Evolutionary conservation across 2,797 vertebrate species (phyloP), one percentile per base, ranked within the genome.

Genomic region (Meda fulgida): DNA sequence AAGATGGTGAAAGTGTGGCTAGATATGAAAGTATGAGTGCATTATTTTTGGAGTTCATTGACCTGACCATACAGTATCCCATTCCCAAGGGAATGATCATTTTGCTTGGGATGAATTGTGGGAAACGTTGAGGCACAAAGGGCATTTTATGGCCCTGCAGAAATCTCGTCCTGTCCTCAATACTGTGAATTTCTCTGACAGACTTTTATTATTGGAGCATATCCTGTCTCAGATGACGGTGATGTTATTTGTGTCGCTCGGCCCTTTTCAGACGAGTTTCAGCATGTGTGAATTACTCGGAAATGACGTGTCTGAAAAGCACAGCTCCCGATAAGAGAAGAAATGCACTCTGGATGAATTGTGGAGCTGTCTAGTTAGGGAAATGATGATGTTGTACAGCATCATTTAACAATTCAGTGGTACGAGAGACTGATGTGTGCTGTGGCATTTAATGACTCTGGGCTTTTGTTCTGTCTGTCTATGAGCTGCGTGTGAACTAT

Each of bases 61-160:
- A 90, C 89, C 91, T 90, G 88, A 83, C 88, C 90, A 65, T 40
- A 78, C 78, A 87, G 90, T 91, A 92, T 87, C 88, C 88, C 77
- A 71, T 84, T 93, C 91, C 92, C 90, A 89, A 90, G 93, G 94
- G 94, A 92, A 92, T 89, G 86, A 93, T 92, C 87, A 93, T 93
- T 94, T 92, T 86, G 87, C 72, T 85, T 81, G 65, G 90, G 69
- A 77, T 96, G 91, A 95, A 96, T 95, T 86, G 92, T 88, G 94
- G 95, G 95, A 96, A 95, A 92, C 92, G 88, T 86, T 43, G 85
- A 87, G 81, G 87, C 90, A 95, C 95, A 95, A 95, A 95, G 91
- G 92, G 90, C 93, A 93, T 94, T 95, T 94, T 88, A 88, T 87
- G 89, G 86, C 78, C 89, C 84, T 78, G 40, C 66, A 78, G 84